Evolutionary conservation across 2,113 vertebrate species (phyloP).

Genomic region (Silurus asotus): DNA sequence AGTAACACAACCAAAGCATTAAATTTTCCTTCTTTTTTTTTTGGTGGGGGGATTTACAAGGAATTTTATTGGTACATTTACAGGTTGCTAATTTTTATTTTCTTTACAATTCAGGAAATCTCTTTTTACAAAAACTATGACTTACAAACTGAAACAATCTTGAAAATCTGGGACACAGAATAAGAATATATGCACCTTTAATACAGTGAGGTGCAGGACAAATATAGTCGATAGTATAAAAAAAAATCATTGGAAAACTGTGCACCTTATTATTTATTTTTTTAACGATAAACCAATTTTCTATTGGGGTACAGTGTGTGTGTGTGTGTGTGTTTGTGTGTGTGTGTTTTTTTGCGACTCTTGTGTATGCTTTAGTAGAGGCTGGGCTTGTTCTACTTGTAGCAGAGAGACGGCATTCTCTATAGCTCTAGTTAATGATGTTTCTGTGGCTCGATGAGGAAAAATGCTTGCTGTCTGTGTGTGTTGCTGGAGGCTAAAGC

Average conservation of each 20-base stretch:
- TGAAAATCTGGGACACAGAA: background rate
- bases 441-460: constrained; percentile 2
- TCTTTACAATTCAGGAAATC: background rate
- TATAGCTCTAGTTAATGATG: background rate
- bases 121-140: background rate
- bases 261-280: background rate
- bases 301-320: too few species aligned
- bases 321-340: too few species aligned
- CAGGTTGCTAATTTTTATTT: background rate
- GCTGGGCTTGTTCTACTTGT: background rate
- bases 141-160: background rate
- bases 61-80: constrained; percentile 2
- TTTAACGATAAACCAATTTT: background rate
- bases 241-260: background rate
- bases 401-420: background rate
- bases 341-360: background rate
- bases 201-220: background rate
- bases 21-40: background rate
- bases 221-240: background rate
- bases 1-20: background rate
- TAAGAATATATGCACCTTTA: background rate
- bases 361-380: background rate
- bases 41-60: background rate
- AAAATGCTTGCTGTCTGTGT: background rate
- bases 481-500: constrained; percentile 27